Conservation (phyloP, 2,113 vertebrate species). For the Hippocampus abdominalis region DNA sequence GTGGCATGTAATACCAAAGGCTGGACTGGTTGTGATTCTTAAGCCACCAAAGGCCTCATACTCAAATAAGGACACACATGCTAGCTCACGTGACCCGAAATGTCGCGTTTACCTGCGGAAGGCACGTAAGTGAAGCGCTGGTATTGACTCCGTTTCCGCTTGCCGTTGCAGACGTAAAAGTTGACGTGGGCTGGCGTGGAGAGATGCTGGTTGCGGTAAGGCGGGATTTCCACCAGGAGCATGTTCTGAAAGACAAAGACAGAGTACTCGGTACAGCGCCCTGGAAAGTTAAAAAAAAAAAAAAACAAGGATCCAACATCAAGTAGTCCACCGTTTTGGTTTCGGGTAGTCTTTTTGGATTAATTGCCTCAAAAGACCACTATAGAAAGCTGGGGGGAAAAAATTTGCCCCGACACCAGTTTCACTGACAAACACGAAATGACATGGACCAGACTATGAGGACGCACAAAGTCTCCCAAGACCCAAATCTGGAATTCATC, state of each 20-base stretch:
- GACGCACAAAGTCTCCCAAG: too few relatives aligned
- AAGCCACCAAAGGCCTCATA: not conserved
- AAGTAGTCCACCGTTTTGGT: too few relatives aligned
- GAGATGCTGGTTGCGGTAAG: conserved; percentile 89
- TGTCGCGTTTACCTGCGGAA: conserved; percentile 79
- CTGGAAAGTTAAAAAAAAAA: not conserved
- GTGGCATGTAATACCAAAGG: not conserved
- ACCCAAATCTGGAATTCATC: not conserved
- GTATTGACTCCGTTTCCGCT: conserved; percentile 94
- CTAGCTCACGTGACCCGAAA: not conserved
- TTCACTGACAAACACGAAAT: too few relatives aligned
- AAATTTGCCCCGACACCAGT: too few relatives aligned
- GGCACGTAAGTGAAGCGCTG: conserved; percentile 95
- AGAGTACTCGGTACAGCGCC: too few relatives aligned
- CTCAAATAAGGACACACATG: not conserved
- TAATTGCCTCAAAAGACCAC: too few relatives aligned
- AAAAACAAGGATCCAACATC: too few relatives aligned
- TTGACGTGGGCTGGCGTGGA: conserved; percentile 87
- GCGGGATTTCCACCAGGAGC: conserved; percentile 87
- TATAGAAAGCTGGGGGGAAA: too few relatives aligned
- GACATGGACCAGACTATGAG: too few relatives aligned
- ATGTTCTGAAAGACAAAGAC: conserved; percentile 72
- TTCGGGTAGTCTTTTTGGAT: too few relatives aligned
- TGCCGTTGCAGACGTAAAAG: conserved; percentile 98
- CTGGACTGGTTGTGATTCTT: not conserved